Evolutionary conservation across 2,113 vertebrate genomes (phyloP), one percentile per base, ranked within the genome.

Genomic region (Rhinopomastus cyanomelas): DNA sequence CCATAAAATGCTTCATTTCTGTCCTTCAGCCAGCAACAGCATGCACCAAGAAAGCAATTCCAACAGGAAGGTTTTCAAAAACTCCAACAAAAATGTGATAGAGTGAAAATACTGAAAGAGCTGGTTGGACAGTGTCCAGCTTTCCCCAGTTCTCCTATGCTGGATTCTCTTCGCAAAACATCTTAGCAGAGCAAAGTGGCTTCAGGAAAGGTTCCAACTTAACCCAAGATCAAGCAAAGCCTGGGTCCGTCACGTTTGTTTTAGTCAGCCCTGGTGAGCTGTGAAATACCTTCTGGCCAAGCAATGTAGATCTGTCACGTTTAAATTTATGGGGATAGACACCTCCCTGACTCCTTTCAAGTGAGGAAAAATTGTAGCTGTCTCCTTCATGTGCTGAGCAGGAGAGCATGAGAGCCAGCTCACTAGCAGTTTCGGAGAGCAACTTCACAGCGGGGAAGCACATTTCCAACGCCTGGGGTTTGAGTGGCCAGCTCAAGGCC

Each of bases 251-350:
- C 23, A 5, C 2, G 0, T 29, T 51, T 62, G 6, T 44, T 71
- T 51, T n/a, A 1, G 27, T 44, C 51, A 22, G 12, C 11, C 12
- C 12, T 25, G 39, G 15, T 22, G 17, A 73, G 8, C 23, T 57
- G 16, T 10, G 26, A 92, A 32, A 16, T 17, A 11, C 27, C 21
- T 61, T 18, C 56, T 83, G 61, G 12, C 20, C n/a, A 16, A 67
- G 34, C 0, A 2, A 16, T 27, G 13, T 13, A 39, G 30, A 13
- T 44, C 39, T 67, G 19, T 29, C 7, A 8, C 1, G 5, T 25
- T 52, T 81, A 42, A 37, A 60, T 37, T 9, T 60, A 15, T 7
- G 14, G 79, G 36, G n/a, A 56, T 8, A 81, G 57, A 65, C 39
- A 85, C 30, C 39, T 72, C 39, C 52, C n/a, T 32, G 23, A 39